Percentiles rank a stretch among this genome's conserved stretches.
phyloP scores from a whole-genome alignment of 1,140 invertebrate species.

The Proctacanthus coquilletti region DNA sequence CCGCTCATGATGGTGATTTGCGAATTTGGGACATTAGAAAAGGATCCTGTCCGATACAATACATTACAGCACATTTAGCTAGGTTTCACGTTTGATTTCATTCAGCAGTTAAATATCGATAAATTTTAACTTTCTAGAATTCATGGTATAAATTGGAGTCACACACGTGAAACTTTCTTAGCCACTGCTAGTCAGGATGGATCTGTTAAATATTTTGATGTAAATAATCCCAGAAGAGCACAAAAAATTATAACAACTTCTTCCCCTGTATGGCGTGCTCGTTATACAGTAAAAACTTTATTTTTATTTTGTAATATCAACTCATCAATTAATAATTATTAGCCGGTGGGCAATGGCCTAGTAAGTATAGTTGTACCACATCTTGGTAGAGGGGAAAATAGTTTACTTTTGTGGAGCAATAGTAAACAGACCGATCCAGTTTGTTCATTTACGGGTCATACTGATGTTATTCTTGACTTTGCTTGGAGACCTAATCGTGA shows the following conservation, averaged over 20 bases:
- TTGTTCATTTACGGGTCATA: slow-evolving; percentile 81
- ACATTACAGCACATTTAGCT: slow-evolving; percentile 83
- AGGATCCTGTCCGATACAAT: slow-evolving; percentile 70
- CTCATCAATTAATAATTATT: slow-evolving; percentile 10
- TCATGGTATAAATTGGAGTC: slow-evolving; percentile 88
- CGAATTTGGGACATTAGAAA: slow-evolving; percentile 92
- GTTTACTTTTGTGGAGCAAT: slow-evolving; percentile 66
- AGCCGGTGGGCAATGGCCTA: slow-evolving; percentile 85
- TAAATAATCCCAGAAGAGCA: slow-evolving; percentile 61
- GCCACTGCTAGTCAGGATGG: slow-evolving; percentile 90
- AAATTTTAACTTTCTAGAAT: slow-evolving; percentile 37
- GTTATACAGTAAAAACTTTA: slow-evolving; percentile 53
- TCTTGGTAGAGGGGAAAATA: slow-evolving; percentile 60
- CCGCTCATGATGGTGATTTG: slow-evolving; percentile 88
- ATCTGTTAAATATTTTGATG: slow-evolving; percentile 89
- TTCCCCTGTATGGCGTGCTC: slow-evolving; percentile 84
- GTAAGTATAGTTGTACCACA: slow-evolving; percentile 79
- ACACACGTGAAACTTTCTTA: slow-evolving; percentile 65
- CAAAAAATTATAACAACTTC: slow-evolving; percentile 70
- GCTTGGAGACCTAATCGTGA: slow-evolving; percentile 61
- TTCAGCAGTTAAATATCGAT: neutral
- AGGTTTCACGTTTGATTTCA: slow-evolving; percentile 24
- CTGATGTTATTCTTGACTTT: slow-evolving; percentile 88
- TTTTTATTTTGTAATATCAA: neutral
- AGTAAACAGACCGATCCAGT: slow-evolving; percentile 52